Evolutionary conservation across 2,888 invertebrate species (phyloP), one percentile per base, ranked within the genome.

Genomic region (Monochamus alternatus): DNA sequence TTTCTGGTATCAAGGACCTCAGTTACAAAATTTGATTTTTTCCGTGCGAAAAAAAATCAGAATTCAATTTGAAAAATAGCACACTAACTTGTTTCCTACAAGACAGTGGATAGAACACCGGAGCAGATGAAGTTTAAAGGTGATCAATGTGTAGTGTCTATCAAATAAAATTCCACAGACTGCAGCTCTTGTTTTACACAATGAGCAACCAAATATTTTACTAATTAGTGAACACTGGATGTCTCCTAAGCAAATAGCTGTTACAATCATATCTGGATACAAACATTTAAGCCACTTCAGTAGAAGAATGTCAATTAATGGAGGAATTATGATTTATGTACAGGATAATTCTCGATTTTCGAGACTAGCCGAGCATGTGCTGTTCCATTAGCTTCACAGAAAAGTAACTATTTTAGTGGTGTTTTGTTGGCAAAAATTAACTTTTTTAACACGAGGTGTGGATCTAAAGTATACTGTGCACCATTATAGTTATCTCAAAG

Each of bases 171-270:
- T 51, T 9, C 51, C 51, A 51, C 9, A 51, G 8, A 12, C 8
- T 3, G 51, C 3, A 51, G 51, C n/a, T 51, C 9, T 51, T 3
- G 38, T 38, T 38, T 3, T 51, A 51, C 2, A 60, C 8, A 30
- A 22, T 8, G 31, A 60, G 31, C 7, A 60, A 60, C 60, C 60
- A 10, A n/a, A 60, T 31, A 31, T 60, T 31, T 7, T 60, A 12
- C 12, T 60, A 30, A 10, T 60, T 7, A 60, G 60, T 32, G 60
- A 60, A 60, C 60, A 60, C 31, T 60, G 60, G 60, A 60, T 60
- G 31, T 60, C 60, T 2, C 31, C 4, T 3, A 31, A 60, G 30
- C 60, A 60, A 31, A 31, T 31, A 31, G 30, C 60, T 31, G 60
- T 32, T 22, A 60, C 31, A 1, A 10, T 8, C 8, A 30, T 60